Percentiles rank a stretch among this genome's conserved stretches.
These are phyloP conservation scores for Dolichoris vasculosae DNA, from an alignment of 1,140 invertebrate genomes.

Conservation along the genomic window DNA sequence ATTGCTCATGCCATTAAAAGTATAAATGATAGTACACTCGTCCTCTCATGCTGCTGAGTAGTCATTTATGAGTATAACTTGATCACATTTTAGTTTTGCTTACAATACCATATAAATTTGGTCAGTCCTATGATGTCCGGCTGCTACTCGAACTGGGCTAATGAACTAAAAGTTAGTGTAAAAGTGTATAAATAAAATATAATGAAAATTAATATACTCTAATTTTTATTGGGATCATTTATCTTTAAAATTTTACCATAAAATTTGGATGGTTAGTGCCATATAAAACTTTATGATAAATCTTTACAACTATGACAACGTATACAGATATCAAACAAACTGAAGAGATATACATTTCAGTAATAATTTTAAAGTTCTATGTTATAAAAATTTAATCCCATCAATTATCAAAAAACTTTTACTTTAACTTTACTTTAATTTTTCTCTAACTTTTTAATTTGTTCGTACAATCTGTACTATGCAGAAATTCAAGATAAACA, in stretches of 20 bases:
- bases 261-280: no score
- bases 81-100: not conserved
- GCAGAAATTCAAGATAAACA: no score
- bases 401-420: no score
- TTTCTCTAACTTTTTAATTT: no score
- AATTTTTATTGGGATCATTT: not conserved
- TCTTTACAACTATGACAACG: no score
- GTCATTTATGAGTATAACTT: slow-evolving; percentile 74
- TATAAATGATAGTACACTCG: slow-evolving; percentile 69
- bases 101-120: slow-evolving; percentile 4
- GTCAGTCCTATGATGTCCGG: slow-evolving; percentile 7
- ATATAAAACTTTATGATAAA: no score
- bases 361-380: no score
- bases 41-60: slow-evolving; percentile 75
- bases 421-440: no score
- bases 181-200: slow-evolving; percentile 2
- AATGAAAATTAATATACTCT: not conserved
- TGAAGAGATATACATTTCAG: no score
- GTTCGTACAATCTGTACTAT: no score
- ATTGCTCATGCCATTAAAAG: not conserved
- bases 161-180: slow-evolving; percentile 23
- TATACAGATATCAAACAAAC: no score
- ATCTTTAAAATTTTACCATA: not conserved
- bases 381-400: no score
- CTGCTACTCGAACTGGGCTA: slow-evolving; percentile 36